Evolutionary conservation across 1,140 invertebrate species (phyloP), one percentile per base, ranked within the genome.

Genomic region (Mya arenaria): DNA sequence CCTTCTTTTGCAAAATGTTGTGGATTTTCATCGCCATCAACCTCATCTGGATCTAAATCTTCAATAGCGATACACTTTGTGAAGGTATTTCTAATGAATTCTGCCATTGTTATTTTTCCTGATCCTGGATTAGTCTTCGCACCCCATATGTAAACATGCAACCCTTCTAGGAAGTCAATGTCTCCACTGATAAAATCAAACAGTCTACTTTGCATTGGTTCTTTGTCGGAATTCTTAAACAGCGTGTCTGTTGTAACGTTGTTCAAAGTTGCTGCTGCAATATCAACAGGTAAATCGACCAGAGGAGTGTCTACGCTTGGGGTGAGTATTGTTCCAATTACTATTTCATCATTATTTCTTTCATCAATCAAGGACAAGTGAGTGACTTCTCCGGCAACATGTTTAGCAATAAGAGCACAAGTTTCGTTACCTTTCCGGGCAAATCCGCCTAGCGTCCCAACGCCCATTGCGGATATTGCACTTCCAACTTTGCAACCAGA

Each of bases 91-190:
- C 52, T 23, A 34, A 34, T 55, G 56, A 28, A 55, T 6, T 71
- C 48, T 30, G 68, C 28, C 34, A 32, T 52, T 1, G 36, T 71
- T 30, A 71, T 71, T 55, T 13, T 52, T 2, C 68, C 68, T 4
- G 36, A 23, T 3, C 68, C 68, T 5, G 68, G 68, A 32, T 2
- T 15, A 55, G 44, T 71, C n/a, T 28, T 23, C 1, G 68, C 68
- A 1, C 68, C 68, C 68, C 68, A 71, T 1, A 71, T 71, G 56
- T 71, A 34, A 6, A 71, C 68, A 17, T 41, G 68, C 37, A 71
- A 55, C 0, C 68, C 68, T 17, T 32, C 34, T 19, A 71, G n/a
- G n/a, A 4, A 30, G 6, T 32, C 48, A 2, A 71, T 25, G 13
- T 71, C 68, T 28, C n/a, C 23, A n/a, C 34, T 30, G 4, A 17